phyloP scores from a whole-genome alignment of 2,888 invertebrate genomes.

The Leptopilina syphax region DNA sequence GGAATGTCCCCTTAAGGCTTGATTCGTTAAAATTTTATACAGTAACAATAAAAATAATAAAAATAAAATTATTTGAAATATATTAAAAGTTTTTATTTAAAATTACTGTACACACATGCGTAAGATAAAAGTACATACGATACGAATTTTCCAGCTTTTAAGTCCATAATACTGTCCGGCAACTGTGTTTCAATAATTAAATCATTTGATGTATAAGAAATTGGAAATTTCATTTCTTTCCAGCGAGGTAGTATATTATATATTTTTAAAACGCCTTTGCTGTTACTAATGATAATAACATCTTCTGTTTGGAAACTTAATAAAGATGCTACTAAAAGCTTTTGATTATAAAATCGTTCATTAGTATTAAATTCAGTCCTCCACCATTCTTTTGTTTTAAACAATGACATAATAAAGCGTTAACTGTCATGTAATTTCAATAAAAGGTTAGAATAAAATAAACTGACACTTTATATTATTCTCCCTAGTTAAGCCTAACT shows the following conservation, averaged over 20 bases:
- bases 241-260: slow-evolving; percentile 80
- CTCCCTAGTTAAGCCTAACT: neutral
- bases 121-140: slow-evolving; percentile 81
- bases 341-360: slow-evolving; percentile 80
- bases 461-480: neutral
- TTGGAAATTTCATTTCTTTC: slow-evolving; percentile 66
- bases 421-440: neutral
- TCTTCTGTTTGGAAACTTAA: slow-evolving; percentile 63
- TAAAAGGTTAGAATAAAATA: neutral
- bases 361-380: slow-evolving; percentile 83
- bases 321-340: slow-evolving; percentile 65
- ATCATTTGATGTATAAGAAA: slow-evolving; percentile 80
- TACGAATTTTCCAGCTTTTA: slow-evolving; percentile 90
- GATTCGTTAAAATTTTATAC: too few species aligned
- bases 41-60: too few species aligned
- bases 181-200: slow-evolving; percentile 88
- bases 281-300: slow-evolving; percentile 88
- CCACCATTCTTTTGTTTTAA: slow-evolving; percentile 95
- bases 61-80: too few species aligned
- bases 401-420: slow-evolving; percentile 87
- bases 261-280: slow-evolving; percentile 88
- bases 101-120: too few species aligned
- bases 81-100: too few species aligned
- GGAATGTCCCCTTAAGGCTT: too few species aligned
- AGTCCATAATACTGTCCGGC: slow-evolving; percentile 86